Base-by-base conservation (phyloP, 2,113 vertebrate genomes). In the Tenebrosternarchus preto region DNA sequence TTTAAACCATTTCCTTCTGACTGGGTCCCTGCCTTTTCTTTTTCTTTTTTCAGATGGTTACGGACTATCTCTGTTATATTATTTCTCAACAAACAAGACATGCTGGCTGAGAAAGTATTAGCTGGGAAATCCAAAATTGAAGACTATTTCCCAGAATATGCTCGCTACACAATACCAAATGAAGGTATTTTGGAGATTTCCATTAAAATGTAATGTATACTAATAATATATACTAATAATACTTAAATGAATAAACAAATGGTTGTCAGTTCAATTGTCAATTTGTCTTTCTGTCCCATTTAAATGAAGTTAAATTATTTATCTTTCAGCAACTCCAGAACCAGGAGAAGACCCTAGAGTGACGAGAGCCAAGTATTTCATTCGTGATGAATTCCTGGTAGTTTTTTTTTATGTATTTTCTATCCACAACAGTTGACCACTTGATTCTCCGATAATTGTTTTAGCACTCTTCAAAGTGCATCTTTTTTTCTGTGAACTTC, bases 51-150 rank as follows among this genome's bases (percentile, higher is more conserved):
- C 85, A 98, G 98, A 92, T 99, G 98, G 98, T 92, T 99, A 92
- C 95, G 97, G 89, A 99, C 98, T 86, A 99, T 99, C 91, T 99
- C 97, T 57, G 96, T 99, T 91, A 99, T 99, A 90, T 92, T 99
- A 87, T 99, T 99, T 92, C 93, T 99, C 87, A 99, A 99, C 93
- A 99, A 99, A 90, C 98, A 99, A 89, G 98, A 99, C 89, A 98
- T 99, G 96, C 91, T 99, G 90, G 98, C 97, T 87, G 98, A 99
- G 90, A 99, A 99, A 90, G 97, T 99, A 92, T 94, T 99, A 93
- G 97, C 98, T 88, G 98, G 98, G 88, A 99, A 99, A 89, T 99
- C 97, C 91, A 98, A 96, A 94, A 99, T 99, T 27, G 97, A 99
- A 93, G 97, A 99, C 92, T 99, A 99, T 90, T 99, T 99, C 86